Evolutionary conservation across 23 tunicate genomes (phyloP).

Genomic region (Oikopleura dioica): DNA sequence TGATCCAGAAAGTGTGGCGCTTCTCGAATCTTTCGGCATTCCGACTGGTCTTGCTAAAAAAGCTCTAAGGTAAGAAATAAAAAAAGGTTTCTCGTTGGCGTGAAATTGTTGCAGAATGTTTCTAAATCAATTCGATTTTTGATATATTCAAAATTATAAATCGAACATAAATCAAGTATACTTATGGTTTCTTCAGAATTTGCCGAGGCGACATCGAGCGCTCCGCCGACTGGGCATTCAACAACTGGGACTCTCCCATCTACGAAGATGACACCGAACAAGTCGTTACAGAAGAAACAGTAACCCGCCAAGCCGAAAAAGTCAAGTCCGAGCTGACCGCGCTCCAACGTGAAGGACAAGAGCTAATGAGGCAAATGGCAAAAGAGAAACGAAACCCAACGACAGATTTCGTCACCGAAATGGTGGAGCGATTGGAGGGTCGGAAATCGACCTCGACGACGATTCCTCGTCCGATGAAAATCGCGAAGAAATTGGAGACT

Average conservation of each 20-base stretch:
- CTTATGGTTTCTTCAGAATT: too few species aligned
- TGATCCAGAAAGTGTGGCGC: not conserved
- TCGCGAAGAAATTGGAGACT: not conserved
- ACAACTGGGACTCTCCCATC: not conserved
- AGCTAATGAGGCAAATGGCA: not conserved
- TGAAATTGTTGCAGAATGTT: too few species aligned
- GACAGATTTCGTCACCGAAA: not conserved
- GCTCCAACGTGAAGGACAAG: not conserved
- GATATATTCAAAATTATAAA: too few species aligned
- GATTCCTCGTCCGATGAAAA: not conserved
- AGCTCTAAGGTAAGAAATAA: too few species aligned
- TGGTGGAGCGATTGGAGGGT: not conserved
- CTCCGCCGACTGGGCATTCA: not conserved
- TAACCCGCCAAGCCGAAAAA: too few species aligned
- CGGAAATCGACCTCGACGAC: too few species aligned
- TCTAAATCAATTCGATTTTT: too few species aligned
- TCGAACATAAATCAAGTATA: too few species aligned
- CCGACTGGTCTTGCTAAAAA: not conserved
- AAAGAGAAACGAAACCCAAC: not conserved
- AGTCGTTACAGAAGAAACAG: not conserved
- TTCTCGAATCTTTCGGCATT: not conserved
- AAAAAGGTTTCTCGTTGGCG: too few species aligned
- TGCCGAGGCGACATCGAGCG: not conserved
- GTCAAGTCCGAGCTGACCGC: not conserved
- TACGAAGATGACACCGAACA: not conserved